Base-by-base conservation (phyloP, 1,140 invertebrate genomes). In the Ceratoteleas bidentatus region DNA sequence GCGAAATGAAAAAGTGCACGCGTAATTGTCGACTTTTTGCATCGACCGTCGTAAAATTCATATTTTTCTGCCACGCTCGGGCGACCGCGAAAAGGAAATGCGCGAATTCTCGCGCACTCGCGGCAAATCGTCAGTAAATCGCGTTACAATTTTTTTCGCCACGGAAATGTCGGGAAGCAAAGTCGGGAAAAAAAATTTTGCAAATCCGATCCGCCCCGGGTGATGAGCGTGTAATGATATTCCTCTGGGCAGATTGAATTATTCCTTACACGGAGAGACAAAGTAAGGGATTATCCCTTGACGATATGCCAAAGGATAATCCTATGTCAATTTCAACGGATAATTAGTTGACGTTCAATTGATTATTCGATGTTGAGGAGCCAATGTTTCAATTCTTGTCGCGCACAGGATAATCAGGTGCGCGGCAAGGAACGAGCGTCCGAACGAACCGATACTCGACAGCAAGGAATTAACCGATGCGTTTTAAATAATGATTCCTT, bases 61-160 rank as follows among this genome's bases (percentile, higher is more conserved):
- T 68, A 68, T 61, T 76, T 76, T 45, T 61, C 61, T 24, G 49
- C n/a, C 8, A 68, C 36, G 72, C 54, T 52, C 47, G 54, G 60
- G 24, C 14, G 72, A 43, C 0, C 13, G 9, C 5, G 36, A 57
- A 74, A 58, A 74, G 53, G 24, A 68, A 53, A 60, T 61, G 24
- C 24, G 24, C 24, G 24, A 24, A 24, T 2, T 38, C n/a, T 50
- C 34, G 24, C 50, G 38, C 43, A 54, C 47, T 52, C 47, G 62
- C 14, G n/a, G 15, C 11, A 62, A 61, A 61, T 68, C 49, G 62
- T 38, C 36, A 58, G 34, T 62, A 54, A 65, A 74, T 74, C 54
- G 33, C 57, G 38, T 7, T 56, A 43, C 73, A 76, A 76, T 76
- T 68, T 62, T 43, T 68, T 68, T 53, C 62, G 54, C 56, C 45